These are phyloP conservation scores for Drosophila limbata DNA, from an alignment of 2,888 invertebrate species.

Conservation along the genomic window DNA sequence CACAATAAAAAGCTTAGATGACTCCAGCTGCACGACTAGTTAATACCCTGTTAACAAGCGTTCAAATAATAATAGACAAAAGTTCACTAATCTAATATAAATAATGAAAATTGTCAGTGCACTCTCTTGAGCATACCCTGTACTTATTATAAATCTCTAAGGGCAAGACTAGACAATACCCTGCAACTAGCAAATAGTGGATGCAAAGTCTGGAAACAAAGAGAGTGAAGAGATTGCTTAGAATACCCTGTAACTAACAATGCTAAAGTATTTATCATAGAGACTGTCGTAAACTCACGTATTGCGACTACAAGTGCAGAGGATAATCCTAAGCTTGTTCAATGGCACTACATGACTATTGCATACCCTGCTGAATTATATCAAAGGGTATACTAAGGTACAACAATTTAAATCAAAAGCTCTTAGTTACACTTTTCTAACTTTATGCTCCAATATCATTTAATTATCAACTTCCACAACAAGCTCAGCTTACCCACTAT, in stretches of 20 bases:
- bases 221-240: too few species aligned
- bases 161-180: neutral
- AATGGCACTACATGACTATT: slow-evolving; percentile 1
- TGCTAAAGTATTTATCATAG: neutral
- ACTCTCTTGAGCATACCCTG: neutral
- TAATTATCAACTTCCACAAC: neutral
- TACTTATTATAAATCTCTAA: neutral
- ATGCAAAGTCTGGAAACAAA: too few species aligned
- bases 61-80: neutral
- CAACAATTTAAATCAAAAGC: too few species aligned
- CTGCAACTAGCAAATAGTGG: neutral
- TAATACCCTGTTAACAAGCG: slow-evolving; percentile 1
- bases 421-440: too few species aligned
- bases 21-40: neutral
- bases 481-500: neutral
- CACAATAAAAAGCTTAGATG: slow-evolving; percentile 7
- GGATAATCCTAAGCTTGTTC: neutral
- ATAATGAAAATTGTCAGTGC: neutral
- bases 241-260: neutral
- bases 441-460: neutral
- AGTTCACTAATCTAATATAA: neutral
- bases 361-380: neutral
- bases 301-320: slow-evolving; percentile 1
- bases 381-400: neutral
- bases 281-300: neutral